Conservation (phyloP, 1,140 invertebrate genomes). For the Atta cephalotes region DNA sequence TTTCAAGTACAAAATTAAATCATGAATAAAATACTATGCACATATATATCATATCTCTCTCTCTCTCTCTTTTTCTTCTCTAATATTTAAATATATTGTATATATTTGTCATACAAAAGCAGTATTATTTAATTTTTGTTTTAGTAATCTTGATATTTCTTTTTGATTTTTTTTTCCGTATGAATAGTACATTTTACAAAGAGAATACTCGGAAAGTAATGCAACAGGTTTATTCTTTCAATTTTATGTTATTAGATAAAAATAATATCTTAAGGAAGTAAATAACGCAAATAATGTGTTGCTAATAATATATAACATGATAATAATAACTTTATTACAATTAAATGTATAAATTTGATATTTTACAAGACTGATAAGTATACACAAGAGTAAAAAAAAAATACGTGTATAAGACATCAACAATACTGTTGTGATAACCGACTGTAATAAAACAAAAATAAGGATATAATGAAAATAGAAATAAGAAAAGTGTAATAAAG, state of each 20-base stretch:
- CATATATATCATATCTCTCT: not conserved
- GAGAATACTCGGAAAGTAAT: constrained; percentile 3
- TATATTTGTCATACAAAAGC: constrained; percentile 14
- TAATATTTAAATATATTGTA: constrained; percentile 29
- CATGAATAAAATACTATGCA: not conserved
- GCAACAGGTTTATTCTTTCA: not conserved
- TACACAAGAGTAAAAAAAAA: constrained; percentile 11
- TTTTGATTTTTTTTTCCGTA: not conserved
- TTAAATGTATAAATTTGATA: not conserved
- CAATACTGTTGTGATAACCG: not conserved
- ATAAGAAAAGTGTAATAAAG: not conserved
- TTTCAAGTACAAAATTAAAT: constrained; percentile 11
- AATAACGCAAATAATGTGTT: constrained; percentile 12
- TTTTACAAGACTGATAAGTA: not conserved
- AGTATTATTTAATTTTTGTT: constrained; percentile 23
- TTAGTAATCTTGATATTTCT: constrained; percentile 8
- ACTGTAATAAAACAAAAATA: not conserved
- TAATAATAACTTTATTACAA: constrained; percentile 26
- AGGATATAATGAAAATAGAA: not conserved
- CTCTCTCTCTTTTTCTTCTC: no score
- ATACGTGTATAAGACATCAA: not conserved
- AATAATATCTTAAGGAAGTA: constrained; percentile 9
- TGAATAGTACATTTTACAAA: not conserved
- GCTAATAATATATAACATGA: not conserved
- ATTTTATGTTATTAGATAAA: not conserved